phyloP scores from a whole-genome alignment of 2,888 invertebrate species.

The Gisinianus flammeolus region DNA sequence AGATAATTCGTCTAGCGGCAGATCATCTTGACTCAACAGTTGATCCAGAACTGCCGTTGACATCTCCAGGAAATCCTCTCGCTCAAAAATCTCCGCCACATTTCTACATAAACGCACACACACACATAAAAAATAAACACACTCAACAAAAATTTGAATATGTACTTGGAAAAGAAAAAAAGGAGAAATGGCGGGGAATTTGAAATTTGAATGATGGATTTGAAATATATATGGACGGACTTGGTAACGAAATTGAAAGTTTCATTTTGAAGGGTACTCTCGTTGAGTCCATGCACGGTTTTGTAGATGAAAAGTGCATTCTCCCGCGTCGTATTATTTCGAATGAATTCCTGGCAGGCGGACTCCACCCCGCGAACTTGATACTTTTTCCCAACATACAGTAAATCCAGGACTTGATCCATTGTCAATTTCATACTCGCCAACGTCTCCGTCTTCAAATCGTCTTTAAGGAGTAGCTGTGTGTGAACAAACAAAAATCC shows the following conservation, averaged over 20 bases:
- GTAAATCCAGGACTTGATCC: background rate
- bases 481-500: background rate
- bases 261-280: background rate
- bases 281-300: background rate
- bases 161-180: background rate
- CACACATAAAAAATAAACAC: too few species aligned
- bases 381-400: background rate
- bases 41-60: background rate
- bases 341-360: background rate
- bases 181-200: too few species aligned
- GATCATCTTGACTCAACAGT: background rate
- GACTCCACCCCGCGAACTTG: background rate
- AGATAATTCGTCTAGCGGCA: background rate
- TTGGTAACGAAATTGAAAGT: background rate
- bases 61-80: background rate
- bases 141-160: too few species aligned
- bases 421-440: background rate
- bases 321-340: background rate
- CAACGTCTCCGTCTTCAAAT: background rate
- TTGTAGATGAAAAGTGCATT: background rate
- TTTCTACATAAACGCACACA: background rate
- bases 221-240: too few species aligned
- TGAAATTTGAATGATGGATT: too few species aligned
- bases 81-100: background rate
- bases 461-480: background rate